phyloP scores from a whole-genome alignment of 2,888 invertebrate genomes.

The Taphrorychus bicolor region DNA sequence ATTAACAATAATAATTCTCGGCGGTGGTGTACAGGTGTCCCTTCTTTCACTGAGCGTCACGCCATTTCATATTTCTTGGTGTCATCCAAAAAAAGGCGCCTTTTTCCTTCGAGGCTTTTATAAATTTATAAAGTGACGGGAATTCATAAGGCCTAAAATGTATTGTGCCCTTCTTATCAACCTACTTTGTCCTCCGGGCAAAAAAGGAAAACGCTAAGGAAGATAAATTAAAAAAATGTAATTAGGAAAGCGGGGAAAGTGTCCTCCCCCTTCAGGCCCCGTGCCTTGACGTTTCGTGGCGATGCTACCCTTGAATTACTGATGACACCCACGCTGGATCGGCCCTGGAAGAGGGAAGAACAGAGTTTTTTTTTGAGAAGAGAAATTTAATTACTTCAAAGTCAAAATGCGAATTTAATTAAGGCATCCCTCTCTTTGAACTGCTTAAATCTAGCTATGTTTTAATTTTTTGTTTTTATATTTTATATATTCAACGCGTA shows the following conservation, averaged over 20 bases:
- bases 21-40: constrained; percentile 40
- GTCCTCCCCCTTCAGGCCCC: constrained; percentile 49
- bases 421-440: neutral
- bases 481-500: no score
- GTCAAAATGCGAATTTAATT: constrained; percentile 2
- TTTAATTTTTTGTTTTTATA: no score
- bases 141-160: constrained; percentile 53
- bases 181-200: constrained; percentile 38
- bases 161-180: constrained; percentile 42
- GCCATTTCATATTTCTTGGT: constrained; percentile 37
- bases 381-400: constrained; percentile 21
- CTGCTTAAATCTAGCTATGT: no score
- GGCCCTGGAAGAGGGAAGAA: constrained; percentile 19
- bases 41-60: constrained; percentile 36
- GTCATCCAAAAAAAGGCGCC: constrained; percentile 25
- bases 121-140: constrained; percentile 52
- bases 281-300: neutral
- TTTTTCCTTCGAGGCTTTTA: constrained; percentile 42
- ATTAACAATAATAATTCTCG: constrained; percentile 20
- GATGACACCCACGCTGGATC: constrained; percentile 36
- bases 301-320: constrained; percentile 32
- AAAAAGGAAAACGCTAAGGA: constrained; percentile 64
- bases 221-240: constrained; percentile 76
- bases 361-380: constrained; percentile 17
- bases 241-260: constrained; percentile 70